A percentile compares a stretch with the other conserved stretches of the same genome.
phyloP scores from a whole-genome alignment of 2,888 invertebrate species.

The Tetranychus truncatus region DNA sequence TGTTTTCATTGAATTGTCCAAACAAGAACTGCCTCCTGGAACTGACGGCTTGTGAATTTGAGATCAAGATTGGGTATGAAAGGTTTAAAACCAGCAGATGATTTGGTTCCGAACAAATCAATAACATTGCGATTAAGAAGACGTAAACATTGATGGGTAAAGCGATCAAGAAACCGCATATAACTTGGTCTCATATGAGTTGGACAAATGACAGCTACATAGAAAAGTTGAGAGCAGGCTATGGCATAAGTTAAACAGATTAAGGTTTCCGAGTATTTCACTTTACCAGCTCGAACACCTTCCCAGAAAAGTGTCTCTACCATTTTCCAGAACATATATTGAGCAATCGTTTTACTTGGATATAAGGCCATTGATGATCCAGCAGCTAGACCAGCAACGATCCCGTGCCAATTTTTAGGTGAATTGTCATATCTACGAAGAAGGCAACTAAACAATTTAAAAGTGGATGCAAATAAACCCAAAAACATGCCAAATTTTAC shows the following conservation, averaged over 20 bases:
- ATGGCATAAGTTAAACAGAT: slow-evolving; percentile 2
- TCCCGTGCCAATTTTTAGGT: slow-evolving; percentile 37
- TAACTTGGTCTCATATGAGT: slow-evolving; percentile 25
- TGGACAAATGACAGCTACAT: slow-evolving; percentile 11
- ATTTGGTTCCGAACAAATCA: slow-evolving; percentile 27
- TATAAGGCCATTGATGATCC: slow-evolving; percentile 51
- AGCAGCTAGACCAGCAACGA: slow-evolving; percentile 51
- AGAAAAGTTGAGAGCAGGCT: slow-evolving; percentile 5
- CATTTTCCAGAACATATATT: slow-evolving; percentile 64
- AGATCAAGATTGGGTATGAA: slow-evolving; percentile 25
- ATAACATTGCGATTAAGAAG: slow-evolving; percentile 26
- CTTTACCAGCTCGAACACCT: background rate
- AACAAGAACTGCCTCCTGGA: slow-evolving; percentile 26
- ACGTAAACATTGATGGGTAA: slow-evolving; percentile 24
- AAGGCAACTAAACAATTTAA: slow-evolving; percentile 39
- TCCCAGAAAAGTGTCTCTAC: slow-evolving; percentile 43
- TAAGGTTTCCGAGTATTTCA: background rate
- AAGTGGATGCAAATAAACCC: slow-evolving; percentile 12
- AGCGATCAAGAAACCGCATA: slow-evolving; percentile 26
- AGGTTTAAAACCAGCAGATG: slow-evolving; percentile 25
- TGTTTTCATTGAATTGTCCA: slow-evolving; percentile 20
- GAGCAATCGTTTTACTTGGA: slow-evolving; percentile 54
- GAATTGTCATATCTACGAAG: slow-evolving; percentile 40
- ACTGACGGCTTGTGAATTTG: slow-evolving; percentile 23
- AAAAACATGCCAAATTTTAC: slow-evolving; percentile 21